Base-by-base conservation (phyloP, 2,797 vertebrate genomes). In the Serranus cabrilla region DNA sequence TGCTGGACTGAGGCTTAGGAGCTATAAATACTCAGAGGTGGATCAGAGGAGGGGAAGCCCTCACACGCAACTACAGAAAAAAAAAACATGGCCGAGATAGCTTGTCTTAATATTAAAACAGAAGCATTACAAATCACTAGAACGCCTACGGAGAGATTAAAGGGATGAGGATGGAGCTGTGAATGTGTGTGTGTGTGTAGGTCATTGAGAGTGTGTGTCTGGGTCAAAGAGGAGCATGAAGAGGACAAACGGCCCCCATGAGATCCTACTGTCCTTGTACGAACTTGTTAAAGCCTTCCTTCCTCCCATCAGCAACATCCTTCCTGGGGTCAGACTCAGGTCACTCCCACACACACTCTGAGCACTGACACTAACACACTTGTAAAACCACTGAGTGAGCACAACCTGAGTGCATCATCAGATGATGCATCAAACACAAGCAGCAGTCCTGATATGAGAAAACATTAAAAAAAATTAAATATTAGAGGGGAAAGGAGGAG, bases 231-330 rank as follows among this genome's bases (percentile, higher is more conserved):
- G 27, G 27, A 78, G 49, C 16, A 49, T 66, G 46, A 79, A 39
- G 67, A 72, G 54, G 59, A 39, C 31, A 9, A 84, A 87, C 14
- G 43, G 71, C 74, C 42, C 85, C 76, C 77, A 34, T 1, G 51
- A 84, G 40, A 71, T 42, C 76, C 55, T 21, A n/a, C 73, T 71
- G 67, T 77, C 77, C 87, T 71, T 64, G 57, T 84, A 43, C 21
- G 25, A 74, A 56, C 79, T 71, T 52, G 46, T 84, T 83, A 76
- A 86, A 87, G 31, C 73, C 61, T 80, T 78, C 80, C 78, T 76
- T 87, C 89, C 74, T 82, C 63, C 82, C 89, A 86, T 87, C 76
- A 80, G 74, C 66, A 62, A 63, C 78, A 78, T 92, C 85, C 87
- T 87, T 84, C 80, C 84, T 67, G 59, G 45, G 88, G 88, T 88